Base-by-base conservation (phyloP, 1,140 invertebrate genomes). In the Bombyx mandarina region DNA sequence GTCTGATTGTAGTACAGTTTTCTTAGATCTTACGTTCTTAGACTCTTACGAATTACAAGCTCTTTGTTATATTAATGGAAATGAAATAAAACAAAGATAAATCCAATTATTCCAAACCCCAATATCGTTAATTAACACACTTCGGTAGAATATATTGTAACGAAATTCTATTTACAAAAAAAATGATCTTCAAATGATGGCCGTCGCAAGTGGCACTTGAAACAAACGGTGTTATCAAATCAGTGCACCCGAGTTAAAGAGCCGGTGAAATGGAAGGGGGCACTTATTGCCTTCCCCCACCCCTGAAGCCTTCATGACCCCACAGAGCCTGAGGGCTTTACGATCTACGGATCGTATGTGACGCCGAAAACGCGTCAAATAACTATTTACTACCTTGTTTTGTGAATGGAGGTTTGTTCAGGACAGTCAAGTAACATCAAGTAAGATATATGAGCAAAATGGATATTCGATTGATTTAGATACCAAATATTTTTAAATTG, bases 151-250 rank as follows among this genome's bases (percentile, higher is more conserved):
- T 22, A 60, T 26, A 53, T 53, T 50, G 52, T 43, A 46, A 51
- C 43, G 52, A 46, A 52, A 46, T 65, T 69, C 56, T 58, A 67
- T 73, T 63, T 62, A 47, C 60, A 65, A 68, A 63, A 55, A 70
- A 69, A 77, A 71, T 57, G 65, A 56, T 68, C 67, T 62, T 63
- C 57, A 71, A 77, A 72, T 77, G 70, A 77, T 75, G 73, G 69
- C 64, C 70, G 55, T 57, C 58, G 59, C 61, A 69, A 74, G 68
- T 70, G 68, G 69, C 66, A 62, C 79, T 85, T 77, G 73, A 76
- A 79, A 81, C 80, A 83, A 83, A 82, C 76, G 76, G 73, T 71
- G 78, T 83, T 86, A 83, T 82, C 79, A 86, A 86, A 86, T 83
- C 82, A 83, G 72, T 83, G 78, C 82, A 81, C 72, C 76, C 73